Evolutionary conservation across 2,797 vertebrate species (phyloP), one percentile per base, ranked within the genome.

Genomic region (Knipowitschia caucasica): DNA sequence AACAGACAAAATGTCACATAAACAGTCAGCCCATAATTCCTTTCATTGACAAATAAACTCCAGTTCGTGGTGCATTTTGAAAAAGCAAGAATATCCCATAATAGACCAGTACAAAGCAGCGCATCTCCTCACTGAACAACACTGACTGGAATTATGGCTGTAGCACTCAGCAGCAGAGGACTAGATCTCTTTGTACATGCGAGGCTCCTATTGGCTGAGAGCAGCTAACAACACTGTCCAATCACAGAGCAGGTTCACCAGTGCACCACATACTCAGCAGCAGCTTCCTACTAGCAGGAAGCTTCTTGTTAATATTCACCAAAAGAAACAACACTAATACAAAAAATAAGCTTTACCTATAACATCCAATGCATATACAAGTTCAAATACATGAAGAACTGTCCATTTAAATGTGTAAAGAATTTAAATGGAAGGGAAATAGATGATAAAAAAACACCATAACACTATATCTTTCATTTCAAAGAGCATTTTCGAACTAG

Each of bases 141-240:
- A 30, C 44, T 46, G 44, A 30, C 1, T 15, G 2, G 44, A 29
- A 5, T 46, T 30, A 46, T 30, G 44, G 44, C 50, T 44, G 18
- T 43, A 64, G 52, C 43, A 3, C 38, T 62, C 65, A 35, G 58
- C 17, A 74, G 74, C 78, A 81, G 83, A 83, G 81, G 77, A 85
- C 64, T 84, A 75, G 88, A 89, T 83, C 73, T 71, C 73, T 78
- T 77, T 80, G 73, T 77, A 81, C 69, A 73, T 34, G 59, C 15
- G n/a, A 29, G 46, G 2, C 42, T 43, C 0, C 49, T 56, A 79
- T 75, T 83, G 71, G 73, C 20, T 50, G 44, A 34, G 29, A 65
- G 64, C 54, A 24, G 6, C 6, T 15, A 33, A 0, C 27, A 30
- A 2, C 12, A 6, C 0, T 5, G 18, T 52, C 79, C 73, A 80